phyloP scores from a whole-genome alignment of 2,797 vertebrate species.

The Apodemus agrarius region DNA sequence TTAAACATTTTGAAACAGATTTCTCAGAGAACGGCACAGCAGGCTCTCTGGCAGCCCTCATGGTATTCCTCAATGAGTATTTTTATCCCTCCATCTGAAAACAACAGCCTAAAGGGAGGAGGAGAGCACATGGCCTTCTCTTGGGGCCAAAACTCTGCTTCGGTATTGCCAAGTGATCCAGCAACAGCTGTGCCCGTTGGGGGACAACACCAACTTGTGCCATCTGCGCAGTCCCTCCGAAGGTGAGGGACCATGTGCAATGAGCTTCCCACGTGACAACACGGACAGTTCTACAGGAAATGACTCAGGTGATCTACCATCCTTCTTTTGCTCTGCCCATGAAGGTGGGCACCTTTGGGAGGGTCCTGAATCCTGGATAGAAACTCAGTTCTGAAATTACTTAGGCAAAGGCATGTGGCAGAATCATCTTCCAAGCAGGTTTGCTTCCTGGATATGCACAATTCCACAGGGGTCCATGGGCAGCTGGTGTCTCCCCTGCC shows the following conservation, averaged over 20 bases:
- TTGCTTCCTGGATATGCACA: background rate
- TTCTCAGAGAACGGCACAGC: conserved; percentile 58
- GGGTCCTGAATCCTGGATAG: background rate
- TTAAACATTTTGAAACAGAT: conserved; percentile 72
- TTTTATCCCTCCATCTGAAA: conserved; percentile 64
- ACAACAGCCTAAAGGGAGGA: conserved; percentile 65
- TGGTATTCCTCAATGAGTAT: conserved; percentile 1
- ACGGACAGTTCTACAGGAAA: conserved; percentile 10
- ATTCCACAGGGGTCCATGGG: background rate
- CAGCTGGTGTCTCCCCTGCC: background rate
- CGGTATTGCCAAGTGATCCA: conserved; percentile 42
- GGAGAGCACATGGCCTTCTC: conserved; percentile 54
- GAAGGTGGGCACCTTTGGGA: background rate
- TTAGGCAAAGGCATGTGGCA: background rate
- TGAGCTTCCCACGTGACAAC: background rate
- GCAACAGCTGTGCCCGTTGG: conserved; percentile 4
- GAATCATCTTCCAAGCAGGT: background rate
- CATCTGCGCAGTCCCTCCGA: background rate
- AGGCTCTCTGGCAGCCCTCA: background rate
- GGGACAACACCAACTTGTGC: background rate
- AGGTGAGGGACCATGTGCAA: background rate
- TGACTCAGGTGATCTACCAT: background rate
- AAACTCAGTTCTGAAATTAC: background rate
- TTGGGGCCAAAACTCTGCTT: conserved; percentile 53
- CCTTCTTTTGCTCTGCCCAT: background rate